These are phyloP conservation scores for Erebia palarica DNA, from an alignment of 2,888 invertebrate species.

Conservation along the genomic window DNA sequence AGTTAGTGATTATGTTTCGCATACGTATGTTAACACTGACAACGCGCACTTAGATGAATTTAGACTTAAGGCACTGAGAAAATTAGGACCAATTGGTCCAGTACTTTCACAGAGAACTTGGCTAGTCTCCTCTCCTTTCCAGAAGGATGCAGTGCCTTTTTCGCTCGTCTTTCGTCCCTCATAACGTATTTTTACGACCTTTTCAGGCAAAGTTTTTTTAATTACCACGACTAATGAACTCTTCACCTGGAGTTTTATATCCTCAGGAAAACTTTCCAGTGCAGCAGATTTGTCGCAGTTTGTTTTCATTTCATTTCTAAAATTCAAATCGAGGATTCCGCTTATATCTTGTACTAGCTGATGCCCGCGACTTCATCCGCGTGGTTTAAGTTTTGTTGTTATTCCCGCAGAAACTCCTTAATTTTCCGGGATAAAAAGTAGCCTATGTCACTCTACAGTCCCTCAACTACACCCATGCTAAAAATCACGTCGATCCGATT, in stretches of 20 bases:
- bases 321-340: background rate
- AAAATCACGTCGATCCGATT: no score
- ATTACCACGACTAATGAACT: slow-evolving; percentile 31
- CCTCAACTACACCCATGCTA: no score
- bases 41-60: no score
- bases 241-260: slow-evolving; percentile 3
- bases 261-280: background rate
- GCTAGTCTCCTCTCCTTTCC: background rate
- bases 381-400: no score
- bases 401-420: no score
- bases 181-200: slow-evolving; percentile 25
- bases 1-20: no score
- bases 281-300: slow-evolving; percentile 1
- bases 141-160: background rate
- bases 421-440: no score
- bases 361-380: no score
- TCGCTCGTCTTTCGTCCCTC: background rate
- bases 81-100: background rate
- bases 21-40: no score
- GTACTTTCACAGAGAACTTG: background rate
- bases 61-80: background rate
- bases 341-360: no score
- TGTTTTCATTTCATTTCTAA: background rate
- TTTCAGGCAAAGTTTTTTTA: slow-evolving; percentile 23
- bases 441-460: no score